A percentile compares a stretch with the other conserved stretches of the same genome.
Evolutionary conservation across 1,140 invertebrate species (phyloP).

Genomic region (Plodia interpunctella): DNA sequence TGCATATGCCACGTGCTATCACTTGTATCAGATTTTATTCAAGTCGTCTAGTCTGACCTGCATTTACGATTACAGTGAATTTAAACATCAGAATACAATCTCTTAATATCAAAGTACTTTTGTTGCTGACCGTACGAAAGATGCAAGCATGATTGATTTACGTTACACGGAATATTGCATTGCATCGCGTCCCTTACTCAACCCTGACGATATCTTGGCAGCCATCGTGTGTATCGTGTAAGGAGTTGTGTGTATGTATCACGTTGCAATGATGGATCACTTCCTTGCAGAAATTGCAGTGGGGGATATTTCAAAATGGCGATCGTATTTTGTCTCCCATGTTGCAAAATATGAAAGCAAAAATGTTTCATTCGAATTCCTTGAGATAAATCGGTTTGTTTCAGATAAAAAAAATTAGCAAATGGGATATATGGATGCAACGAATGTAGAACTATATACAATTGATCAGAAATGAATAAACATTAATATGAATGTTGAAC

Average conservation of each 20-base stretch:
- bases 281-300: not conserved
- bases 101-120: not conserved
- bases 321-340: not conserved
- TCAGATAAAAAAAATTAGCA: too few relatives aligned
- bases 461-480: too few relatives aligned
- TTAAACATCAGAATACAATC: not conserved
- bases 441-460: too few relatives aligned
- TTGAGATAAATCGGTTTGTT: too few relatives aligned
- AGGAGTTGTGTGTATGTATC: not conserved
- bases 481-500: too few relatives aligned
- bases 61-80: too few relatives aligned
- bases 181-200: not conserved
- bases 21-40: too few relatives aligned
- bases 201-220: not conserved
- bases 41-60: too few relatives aligned
- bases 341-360: not conserved
- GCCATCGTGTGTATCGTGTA: slow-evolving; percentile 1
- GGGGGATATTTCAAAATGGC: not conserved
- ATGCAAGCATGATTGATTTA: not conserved
- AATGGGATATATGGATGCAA: too few relatives aligned
- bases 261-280: not conserved
- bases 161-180: not conserved
- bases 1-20: too few relatives aligned
- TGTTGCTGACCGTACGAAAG: not conserved
- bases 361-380: not conserved